Conservation (phyloP, 1,140 invertebrate species). For the Gonatopus flavifemur region DNA sequence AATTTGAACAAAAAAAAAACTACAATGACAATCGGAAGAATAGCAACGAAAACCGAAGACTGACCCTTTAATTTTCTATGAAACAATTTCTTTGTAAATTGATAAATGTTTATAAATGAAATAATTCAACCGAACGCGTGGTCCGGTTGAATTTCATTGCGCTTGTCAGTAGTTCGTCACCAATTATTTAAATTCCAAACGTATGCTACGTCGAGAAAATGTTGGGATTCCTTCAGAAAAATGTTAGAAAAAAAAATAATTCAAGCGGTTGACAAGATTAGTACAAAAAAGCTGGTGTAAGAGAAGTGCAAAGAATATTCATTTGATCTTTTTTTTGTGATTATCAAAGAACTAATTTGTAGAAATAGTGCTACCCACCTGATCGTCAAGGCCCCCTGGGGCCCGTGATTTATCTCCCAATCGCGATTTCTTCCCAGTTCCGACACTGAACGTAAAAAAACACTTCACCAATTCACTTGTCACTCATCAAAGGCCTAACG, state of each 20-base stretch:
- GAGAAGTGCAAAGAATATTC: constrained; percentile 15
- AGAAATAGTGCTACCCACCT: constrained; percentile 15
- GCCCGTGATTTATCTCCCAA: constrained; percentile 3
- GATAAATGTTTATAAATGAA: constrained; percentile 15
- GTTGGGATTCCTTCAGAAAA: background rate
- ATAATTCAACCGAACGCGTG: constrained; percentile 23
- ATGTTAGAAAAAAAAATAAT: constrained; percentile 8
- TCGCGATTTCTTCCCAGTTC: constrained; percentile 7
- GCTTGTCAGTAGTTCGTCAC: background rate
- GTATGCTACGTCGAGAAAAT: too few relatives aligned
- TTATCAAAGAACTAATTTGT: background rate
- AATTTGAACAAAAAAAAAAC: background rate
- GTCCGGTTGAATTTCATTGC: constrained; percentile 14
- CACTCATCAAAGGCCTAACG: constrained; percentile 35
- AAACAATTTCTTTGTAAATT: background rate
- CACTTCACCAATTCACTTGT: constrained; percentile 29
- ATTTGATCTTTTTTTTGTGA: background rate
- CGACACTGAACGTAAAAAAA: constrained; percentile 19
- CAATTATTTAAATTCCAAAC: background rate
- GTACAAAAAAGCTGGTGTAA: constrained; percentile 17
- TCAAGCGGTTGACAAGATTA: background rate
- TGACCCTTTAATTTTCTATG: background rate
- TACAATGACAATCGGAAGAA: background rate
- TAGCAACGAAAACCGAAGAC: background rate
- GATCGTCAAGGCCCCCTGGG: constrained; percentile 8